Evolutionary conservation across 2,888 invertebrate species (phyloP).

Genomic region (Acanthosoma haemorrhoidale): DNA sequence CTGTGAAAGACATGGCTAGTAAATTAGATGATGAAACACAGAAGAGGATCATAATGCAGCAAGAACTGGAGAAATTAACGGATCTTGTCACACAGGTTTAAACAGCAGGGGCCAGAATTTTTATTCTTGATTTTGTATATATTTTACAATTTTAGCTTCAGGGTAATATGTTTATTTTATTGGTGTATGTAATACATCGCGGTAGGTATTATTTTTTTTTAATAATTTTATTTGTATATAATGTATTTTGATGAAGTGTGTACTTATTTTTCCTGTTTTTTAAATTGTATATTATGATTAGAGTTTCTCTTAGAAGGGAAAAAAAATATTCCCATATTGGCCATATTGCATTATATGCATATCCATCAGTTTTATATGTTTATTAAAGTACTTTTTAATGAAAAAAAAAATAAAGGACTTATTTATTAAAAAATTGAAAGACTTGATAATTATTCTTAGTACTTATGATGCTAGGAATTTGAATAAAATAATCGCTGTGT

Average conservation of each 20-base stretch:
- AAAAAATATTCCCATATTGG: neutral
- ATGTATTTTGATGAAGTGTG: neutral
- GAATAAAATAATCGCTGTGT: too few species aligned
- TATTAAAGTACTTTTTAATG: too few species aligned
- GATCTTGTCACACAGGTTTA: conserved; percentile 42
- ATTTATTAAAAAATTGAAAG: too few species aligned
- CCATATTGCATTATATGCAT: neutral
- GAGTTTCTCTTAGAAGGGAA: neutral
- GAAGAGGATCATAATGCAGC: conserved; percentile 58
- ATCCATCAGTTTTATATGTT: neutral
- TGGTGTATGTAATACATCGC: neutral
- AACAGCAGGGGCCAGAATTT: neutral
- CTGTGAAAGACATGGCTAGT: conserved; percentile 59
- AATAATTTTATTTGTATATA: neutral
- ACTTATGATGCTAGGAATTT: too few species aligned
- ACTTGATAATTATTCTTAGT: too few species aligned
- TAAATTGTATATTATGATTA: neutral
- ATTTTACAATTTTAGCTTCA: conserved; percentile 7
- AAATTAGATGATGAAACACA: conserved; percentile 60
- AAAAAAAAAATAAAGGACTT: too few species aligned
- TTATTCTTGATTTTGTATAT: conserved; percentile 1
- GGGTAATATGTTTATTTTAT: conserved; percentile 17
- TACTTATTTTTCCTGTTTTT: neutral
- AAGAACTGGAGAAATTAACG: conserved; percentile 63
- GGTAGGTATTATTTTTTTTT: conserved; percentile 1